phyloP scores from a whole-genome alignment of 2,888 invertebrate species.

The Amphipyra tragopoginis region DNA sequence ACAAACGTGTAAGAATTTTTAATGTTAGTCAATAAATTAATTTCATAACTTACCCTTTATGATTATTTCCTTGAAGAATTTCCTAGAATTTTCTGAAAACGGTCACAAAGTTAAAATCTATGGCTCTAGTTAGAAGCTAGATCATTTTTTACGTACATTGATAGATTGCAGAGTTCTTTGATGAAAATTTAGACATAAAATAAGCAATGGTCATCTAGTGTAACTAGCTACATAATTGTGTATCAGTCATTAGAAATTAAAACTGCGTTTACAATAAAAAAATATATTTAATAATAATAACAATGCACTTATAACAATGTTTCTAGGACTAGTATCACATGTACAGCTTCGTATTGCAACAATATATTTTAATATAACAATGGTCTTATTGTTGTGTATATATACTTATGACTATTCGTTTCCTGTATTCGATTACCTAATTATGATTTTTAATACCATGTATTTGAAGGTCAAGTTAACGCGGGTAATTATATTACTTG shows the following conservation, averaged over 20 bases:
- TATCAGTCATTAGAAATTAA: slow-evolving; percentile 5
- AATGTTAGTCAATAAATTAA: too few relatives aligned
- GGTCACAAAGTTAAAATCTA: too few relatives aligned
- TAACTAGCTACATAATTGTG: too few relatives aligned
- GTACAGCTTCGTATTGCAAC: slow-evolving; percentile 62
- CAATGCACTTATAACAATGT: slow-evolving; percentile 49
- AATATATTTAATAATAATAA: slow-evolving; percentile 46
- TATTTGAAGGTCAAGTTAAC: slow-evolving; percentile 15
- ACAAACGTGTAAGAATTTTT: too few relatives aligned
- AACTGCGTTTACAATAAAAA: slow-evolving; percentile 17
- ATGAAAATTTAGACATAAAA: too few relatives aligned
- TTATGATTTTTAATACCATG: slow-evolving; percentile 4
- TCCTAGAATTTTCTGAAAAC: too few relatives aligned
- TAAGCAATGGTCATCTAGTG: too few relatives aligned
- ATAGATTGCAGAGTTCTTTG: too few relatives aligned
- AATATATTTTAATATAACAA: slow-evolving; percentile 23
- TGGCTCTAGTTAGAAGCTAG: too few relatives aligned
- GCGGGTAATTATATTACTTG: background rate
- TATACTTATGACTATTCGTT: slow-evolving; percentile 3
- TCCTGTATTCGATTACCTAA: slow-evolving; percentile 28
- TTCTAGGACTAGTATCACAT: slow-evolving; percentile 77
- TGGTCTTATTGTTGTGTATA: slow-evolving; percentile 11
- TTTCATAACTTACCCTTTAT: too few relatives aligned
- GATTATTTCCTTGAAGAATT: too few relatives aligned
- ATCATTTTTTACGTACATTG: too few relatives aligned